Evolutionary conservation across 2,888 invertebrate genomes (phyloP).

Genomic region (Pediacus dermestoides): DNA sequence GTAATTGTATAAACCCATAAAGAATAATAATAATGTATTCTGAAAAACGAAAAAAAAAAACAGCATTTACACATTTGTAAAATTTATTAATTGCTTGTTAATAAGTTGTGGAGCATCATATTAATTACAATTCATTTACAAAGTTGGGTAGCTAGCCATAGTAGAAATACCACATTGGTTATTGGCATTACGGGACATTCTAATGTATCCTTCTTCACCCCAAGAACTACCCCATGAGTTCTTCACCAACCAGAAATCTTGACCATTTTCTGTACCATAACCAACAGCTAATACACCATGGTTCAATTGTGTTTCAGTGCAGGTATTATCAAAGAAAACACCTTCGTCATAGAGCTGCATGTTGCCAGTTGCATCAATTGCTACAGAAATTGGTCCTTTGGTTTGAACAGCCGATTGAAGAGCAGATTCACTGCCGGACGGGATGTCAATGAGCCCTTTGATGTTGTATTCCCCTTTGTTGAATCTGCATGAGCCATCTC

Average conservation of each 20-base stretch:
- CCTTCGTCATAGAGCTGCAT: constrained; percentile 81
- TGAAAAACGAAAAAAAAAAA: too few species aligned
- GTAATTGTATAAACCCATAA: too few species aligned
- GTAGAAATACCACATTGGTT: constrained; percentile 85
- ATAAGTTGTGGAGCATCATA: too few species aligned
- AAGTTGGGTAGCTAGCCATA: constrained; percentile 75
- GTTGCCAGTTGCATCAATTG: constrained; percentile 76
- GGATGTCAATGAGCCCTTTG: constrained; percentile 63
- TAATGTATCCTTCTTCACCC: constrained; percentile 41
- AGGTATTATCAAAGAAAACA: constrained; percentile 72
- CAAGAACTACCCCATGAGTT: constrained; percentile 59
- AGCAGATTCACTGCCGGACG: constrained; percentile 65
- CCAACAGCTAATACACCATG: constrained; percentile 81
- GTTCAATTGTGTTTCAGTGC: constrained; percentile 62
- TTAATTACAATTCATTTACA: too few species aligned
- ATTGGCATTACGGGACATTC: constrained; percentile 36
- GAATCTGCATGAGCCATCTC: constrained; percentile 25
- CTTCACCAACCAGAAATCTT: constrained; percentile 66
- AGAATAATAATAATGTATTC: too few species aligned
- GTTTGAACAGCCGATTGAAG: constrained; percentile 73
- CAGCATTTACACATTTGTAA: too few species aligned
- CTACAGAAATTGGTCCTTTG: constrained; percentile 80
- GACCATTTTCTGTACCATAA: constrained; percentile 57
- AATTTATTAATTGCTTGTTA: too few species aligned
- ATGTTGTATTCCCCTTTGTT: constrained; percentile 14